phyloP scores from a whole-genome alignment of 2,888 invertebrate species.

The Biston betularia region DNA sequence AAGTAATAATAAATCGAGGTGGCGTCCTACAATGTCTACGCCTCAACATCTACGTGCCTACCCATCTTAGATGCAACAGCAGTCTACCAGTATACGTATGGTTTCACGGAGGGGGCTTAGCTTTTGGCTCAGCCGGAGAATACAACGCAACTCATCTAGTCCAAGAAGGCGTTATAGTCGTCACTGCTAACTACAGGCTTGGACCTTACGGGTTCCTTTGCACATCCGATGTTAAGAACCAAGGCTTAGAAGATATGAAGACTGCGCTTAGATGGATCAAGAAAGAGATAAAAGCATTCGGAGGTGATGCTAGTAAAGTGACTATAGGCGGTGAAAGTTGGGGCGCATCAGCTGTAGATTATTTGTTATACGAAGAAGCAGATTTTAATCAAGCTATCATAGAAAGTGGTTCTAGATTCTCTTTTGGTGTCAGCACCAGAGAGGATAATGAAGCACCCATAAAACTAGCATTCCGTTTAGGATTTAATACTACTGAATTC shows the following conservation, averaged over 20 bases:
- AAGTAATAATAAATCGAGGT: conserved; percentile 45
- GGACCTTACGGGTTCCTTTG: conserved; percentile 75
- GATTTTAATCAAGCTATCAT: conserved; percentile 63
- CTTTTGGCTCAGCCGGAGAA: conserved; percentile 58
- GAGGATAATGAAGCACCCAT: conserved; percentile 54
- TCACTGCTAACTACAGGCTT: conserved; percentile 65
- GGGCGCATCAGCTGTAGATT: conserved; percentile 64
- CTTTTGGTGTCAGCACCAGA: conserved; percentile 51
- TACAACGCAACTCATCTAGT: conserved; percentile 62
- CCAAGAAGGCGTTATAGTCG: conserved; percentile 59
- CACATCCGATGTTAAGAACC: conserved; percentile 59
- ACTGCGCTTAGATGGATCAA: conserved; percentile 66
- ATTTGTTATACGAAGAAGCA: conserved; percentile 60
- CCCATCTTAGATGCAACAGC: background rate
- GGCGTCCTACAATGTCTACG: conserved; percentile 56
- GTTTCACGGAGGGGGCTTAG: conserved; percentile 71
- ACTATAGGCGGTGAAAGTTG: conserved; percentile 72
- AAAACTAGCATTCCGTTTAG: conserved; percentile 59
- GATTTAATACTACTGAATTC: conserved; percentile 46
- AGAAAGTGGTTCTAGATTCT: conserved; percentile 61
- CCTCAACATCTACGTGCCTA: conserved; percentile 59
- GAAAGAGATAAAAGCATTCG: conserved; percentile 64
- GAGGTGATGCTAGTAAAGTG: conserved; percentile 61
- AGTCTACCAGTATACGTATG: conserved; percentile 66
- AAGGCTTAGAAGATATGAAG: conserved; percentile 70